Percentiles rank a stretch among this genome's conserved stretches.
phyloP scores from a whole-genome alignment of 2,113 vertebrate species.

The Dipodomys spectabilis region DNA sequence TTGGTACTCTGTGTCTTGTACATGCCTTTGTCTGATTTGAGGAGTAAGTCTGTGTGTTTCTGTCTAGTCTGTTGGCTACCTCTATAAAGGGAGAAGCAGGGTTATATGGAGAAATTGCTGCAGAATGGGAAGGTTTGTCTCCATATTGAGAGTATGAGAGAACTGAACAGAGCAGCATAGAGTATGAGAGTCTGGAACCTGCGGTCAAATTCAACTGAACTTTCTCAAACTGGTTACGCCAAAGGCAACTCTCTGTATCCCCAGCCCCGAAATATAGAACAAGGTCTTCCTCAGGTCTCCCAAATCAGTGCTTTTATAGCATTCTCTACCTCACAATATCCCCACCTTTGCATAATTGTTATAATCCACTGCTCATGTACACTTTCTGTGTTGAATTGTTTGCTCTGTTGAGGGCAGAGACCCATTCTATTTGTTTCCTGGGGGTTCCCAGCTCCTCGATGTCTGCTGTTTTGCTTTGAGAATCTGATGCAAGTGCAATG shows the following conservation, averaged over 20 bases:
- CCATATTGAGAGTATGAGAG: background rate
- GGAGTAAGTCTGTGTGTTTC: too few relatives aligned
- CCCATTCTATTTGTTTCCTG: background rate
- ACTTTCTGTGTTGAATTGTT: background rate
- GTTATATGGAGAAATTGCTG: too few relatives aligned
- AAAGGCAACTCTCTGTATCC: background rate
- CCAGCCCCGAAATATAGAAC: background rate
- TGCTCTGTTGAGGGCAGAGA: background rate
- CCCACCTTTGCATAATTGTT: background rate
- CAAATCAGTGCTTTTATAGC: background rate
- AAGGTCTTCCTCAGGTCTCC: background rate
- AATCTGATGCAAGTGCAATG: background rate
- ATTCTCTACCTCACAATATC: background rate
- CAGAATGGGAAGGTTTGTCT: too few relatives aligned
- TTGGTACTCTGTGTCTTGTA: too few relatives aligned
- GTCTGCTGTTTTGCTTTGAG: background rate
- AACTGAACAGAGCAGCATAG: background rate
- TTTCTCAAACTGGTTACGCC: background rate
- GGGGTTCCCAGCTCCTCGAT: background rate
- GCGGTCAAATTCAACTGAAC: background rate
- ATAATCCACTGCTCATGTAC: background rate
- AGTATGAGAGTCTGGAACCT: background rate
- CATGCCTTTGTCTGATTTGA: too few relatives aligned
- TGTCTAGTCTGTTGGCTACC: too few relatives aligned
- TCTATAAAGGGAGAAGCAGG: too few relatives aligned